Evolutionary conservation across 2,797 vertebrate genomes (phyloP).

Genomic region (Sebastiscus tertius): DNA sequence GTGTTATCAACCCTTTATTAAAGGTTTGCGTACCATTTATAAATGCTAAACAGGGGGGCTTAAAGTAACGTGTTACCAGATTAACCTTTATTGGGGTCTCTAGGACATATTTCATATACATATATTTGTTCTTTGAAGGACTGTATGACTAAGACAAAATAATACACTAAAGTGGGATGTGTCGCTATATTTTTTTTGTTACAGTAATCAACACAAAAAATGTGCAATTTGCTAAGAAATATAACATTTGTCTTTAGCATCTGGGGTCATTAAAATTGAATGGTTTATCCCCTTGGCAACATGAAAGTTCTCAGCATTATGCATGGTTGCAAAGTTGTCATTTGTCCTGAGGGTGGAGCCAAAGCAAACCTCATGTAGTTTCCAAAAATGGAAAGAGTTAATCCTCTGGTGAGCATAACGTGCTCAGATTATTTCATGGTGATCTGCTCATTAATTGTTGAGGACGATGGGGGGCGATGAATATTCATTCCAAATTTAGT

Average conservation of each 20-base stretch:
- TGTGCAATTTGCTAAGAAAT: background rate
- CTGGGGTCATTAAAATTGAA: background rate
- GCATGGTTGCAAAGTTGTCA: background rate
- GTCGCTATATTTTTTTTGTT: background rate
- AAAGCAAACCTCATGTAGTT: background rate
- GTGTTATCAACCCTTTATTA: background rate
- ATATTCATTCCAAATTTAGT: background rate
- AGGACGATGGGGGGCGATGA: background rate
- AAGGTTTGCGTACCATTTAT: background rate
- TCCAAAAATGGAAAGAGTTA: background rate
- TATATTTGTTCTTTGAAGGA: too few species aligned
- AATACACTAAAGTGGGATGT: fast-evolving
- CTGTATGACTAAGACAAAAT: background rate
- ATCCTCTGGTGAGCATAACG: background rate
- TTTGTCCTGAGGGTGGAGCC: background rate
- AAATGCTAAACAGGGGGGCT: background rate
- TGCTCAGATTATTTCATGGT: background rate
- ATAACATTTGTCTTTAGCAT: background rate
- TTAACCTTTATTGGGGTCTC: constrained; percentile 32
- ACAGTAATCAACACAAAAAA: background rate
- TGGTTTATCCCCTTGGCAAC: background rate
- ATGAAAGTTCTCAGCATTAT: background rate
- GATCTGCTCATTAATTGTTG: background rate
- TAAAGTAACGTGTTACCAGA: background rate
- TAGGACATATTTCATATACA: too few species aligned